Conservation (phyloP, 2,113 vertebrate genomes). For the Leuciscus idus region DNA sequence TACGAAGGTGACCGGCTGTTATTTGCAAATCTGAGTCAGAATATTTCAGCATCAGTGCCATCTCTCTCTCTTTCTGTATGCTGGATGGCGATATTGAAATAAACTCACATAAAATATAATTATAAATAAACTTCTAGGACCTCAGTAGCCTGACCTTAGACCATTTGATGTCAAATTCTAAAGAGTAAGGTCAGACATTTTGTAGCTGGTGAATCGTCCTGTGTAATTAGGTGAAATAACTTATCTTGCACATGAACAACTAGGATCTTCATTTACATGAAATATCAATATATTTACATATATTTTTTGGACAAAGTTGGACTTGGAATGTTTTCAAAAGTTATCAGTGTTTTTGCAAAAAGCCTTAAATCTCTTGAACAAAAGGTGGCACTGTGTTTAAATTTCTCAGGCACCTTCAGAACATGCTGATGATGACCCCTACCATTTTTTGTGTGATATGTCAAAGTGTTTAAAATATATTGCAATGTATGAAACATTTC, state of each 20-base stretch:
- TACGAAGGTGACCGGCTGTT: background rate
- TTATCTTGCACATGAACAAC: background rate
- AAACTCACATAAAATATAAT: background rate
- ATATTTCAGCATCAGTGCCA: background rate
- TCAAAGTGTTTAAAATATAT: too few species aligned
- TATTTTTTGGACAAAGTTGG: too few species aligned
- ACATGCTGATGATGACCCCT: too few species aligned
- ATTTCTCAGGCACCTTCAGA: too few species aligned
- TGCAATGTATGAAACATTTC: too few species aligned
- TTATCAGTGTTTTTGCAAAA: too few species aligned
- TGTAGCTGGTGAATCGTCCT: background rate
- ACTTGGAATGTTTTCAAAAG: too few species aligned
- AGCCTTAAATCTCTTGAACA: too few species aligned
- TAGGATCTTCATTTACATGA: background rate
- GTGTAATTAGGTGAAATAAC: background rate
- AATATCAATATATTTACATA: background rate
- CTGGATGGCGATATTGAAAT: conserved; percentile 9
- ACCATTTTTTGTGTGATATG: too few species aligned
- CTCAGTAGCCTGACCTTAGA: background rate
- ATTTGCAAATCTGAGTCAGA: background rate
- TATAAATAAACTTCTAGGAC: background rate
- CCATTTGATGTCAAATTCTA: background rate
- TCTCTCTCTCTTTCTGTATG: background rate
- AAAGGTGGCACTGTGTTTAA: too few species aligned
- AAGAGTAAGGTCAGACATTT: background rate